A percentile compares a stretch with the other conserved stretches of the same genome.
Evolutionary conservation across 2,797 vertebrate genomes (phyloP).

Genomic region (Amphiprion clarkii): DNA sequence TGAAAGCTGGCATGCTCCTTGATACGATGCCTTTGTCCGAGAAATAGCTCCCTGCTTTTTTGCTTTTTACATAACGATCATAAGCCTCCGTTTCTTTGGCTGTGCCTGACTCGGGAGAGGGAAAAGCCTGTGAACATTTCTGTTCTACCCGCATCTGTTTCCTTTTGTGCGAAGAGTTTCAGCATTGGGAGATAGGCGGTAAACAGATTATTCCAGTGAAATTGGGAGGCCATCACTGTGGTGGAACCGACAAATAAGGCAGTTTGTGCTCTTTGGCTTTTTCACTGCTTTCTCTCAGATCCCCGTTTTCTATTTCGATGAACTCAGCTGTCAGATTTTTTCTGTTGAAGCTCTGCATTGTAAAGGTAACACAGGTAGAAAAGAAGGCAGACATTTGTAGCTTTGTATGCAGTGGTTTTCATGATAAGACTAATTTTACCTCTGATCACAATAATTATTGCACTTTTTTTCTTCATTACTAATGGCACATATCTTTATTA

Average conservation of each 20-base stretch:
- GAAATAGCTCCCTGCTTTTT: constrained; percentile 50
- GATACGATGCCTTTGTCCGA: constrained; percentile 55
- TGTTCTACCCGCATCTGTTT: constrained; percentile 60
- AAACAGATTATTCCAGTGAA: constrained; percentile 75
- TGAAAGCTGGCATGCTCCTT: constrained; percentile 46
- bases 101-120: constrained; percentile 42
- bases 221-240: constrained; percentile 52
- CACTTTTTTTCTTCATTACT: constrained; percentile 33
- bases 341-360: background rate
- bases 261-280: constrained; percentile 56
- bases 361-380: constrained; percentile 11
- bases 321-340: constrained; percentile 38
- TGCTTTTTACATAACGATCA: constrained; percentile 59
- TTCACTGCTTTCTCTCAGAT: constrained; percentile 32
- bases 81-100: constrained; percentile 62
- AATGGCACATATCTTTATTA: constrained; percentile 1
- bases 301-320: constrained; percentile 45
- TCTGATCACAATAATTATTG: constrained; percentile 12
- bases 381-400: constrained; percentile 23
- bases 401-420: constrained; percentile 4
- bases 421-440: constrained; percentile 26
- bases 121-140: constrained; percentile 59
- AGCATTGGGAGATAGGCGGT: constrained; percentile 54
- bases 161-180: constrained; percentile 65
- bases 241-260: constrained; percentile 54